Evolutionary conservation across 2,888 invertebrate genomes (phyloP).

Genomic region (Zaprionus lineosus): DNA sequence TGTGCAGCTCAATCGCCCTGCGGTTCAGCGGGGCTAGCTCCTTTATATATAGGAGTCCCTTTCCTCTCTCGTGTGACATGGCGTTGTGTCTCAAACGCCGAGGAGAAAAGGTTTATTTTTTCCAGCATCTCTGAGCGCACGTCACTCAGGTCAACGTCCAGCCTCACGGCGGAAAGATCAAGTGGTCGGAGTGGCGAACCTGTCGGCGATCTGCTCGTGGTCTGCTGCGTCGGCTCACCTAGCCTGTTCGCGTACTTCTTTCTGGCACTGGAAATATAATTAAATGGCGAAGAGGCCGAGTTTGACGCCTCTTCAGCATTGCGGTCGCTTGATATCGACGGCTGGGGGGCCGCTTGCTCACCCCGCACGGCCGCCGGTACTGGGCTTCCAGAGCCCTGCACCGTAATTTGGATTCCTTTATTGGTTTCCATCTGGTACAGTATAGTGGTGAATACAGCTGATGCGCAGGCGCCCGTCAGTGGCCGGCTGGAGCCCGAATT

Average conservation of each 20-base stretch:
- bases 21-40: neutral
- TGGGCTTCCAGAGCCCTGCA: constrained; percentile 5
- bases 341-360: constrained; percentile 14
- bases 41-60: neutral
- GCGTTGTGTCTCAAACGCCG: neutral
- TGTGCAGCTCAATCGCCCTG: neutral
- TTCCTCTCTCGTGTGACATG: constrained; percentile 1
- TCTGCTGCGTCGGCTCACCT: too few relatives aligned
- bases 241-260: neutral
- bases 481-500: too few relatives aligned
- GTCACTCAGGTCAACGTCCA: neutral
- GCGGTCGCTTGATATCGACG: constrained; percentile 15
- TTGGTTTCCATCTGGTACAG: neutral
- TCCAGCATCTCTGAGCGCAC: neutral
- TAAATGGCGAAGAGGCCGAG: constrained; percentile 1
- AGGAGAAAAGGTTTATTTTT: neutral
- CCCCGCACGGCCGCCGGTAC: constrained; percentile 13
- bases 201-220: neutral
- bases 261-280: too few relatives aligned
- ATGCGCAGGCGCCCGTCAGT: too few relatives aligned
- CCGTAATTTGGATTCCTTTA: neutral
- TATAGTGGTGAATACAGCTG: too few relatives aligned
- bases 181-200: neutral
- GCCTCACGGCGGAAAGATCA: neutral
- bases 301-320: neutral